Base-by-base conservation (phyloP, 2,113 vertebrate genomes). In the Aphyosemion australe region DNA sequence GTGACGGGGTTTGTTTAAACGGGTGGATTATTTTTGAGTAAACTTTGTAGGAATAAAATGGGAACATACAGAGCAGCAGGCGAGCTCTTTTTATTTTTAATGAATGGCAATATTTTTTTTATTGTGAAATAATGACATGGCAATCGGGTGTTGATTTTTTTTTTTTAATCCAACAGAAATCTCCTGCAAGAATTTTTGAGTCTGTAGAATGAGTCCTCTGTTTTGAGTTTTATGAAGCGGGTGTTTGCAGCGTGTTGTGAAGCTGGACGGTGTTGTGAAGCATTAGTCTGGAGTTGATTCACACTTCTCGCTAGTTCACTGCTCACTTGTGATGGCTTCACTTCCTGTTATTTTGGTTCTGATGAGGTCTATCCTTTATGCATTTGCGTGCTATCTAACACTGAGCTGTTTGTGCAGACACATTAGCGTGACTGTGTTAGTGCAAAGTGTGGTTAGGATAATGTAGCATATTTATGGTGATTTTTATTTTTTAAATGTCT, bases 401-500 rank as follows among this genome's bases (percentile, higher is more conserved):
- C 57, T 68, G 82, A 88, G 78, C 71, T 65, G 72, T 58, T 77
- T 76, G 73, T 80, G 58, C 66, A 74, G 54, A 83, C 60, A 58
- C 62, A 67, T 86, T 83, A 83, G 88, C 82, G 80, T 71, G 61
- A 74, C 79, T 26, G 58, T 85, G 75, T 79, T 87, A 83, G 85
- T 85, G 69, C 60, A 79, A 76, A 72, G 66, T 78, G 78, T 85
- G 78, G 66, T 66, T 86, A 75, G 78, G 72, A 83, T 72, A 68
- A 68, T 86, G 84, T 88, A 91, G 90, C 85, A 87, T 89, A 88
- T 89, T 89, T 89, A 89, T 89, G 85, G 82, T 84, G 82, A 84
- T 80, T 84, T 85, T 26, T 57, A 72, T 42, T 42, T 26, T 42
- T 42, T 42, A 53, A 53, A 69, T 79, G 79, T 84, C 72, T 80